A percentile compares a stretch with the other conserved stretches of the same genome.
Conservation (phyloP, 2,888 invertebrate species). For the Dynastes hyllus region DNA sequence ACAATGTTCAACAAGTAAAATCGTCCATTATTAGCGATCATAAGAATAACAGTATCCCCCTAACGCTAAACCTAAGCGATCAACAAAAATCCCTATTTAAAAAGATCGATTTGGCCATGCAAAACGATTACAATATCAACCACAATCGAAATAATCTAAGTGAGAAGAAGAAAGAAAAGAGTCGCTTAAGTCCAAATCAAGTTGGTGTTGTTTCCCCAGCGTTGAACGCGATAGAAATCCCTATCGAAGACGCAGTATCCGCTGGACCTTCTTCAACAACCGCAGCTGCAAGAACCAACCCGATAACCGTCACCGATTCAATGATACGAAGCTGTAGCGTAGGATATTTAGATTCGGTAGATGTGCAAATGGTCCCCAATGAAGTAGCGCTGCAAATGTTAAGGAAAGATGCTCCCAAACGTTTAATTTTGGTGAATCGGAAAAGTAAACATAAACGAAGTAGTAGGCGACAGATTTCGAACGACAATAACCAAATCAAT, state of each 20-base stretch:
- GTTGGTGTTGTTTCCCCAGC: constrained; percentile 51
- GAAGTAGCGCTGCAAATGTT: constrained; percentile 83
- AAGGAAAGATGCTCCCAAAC: constrained; percentile 84
- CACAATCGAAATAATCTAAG: constrained; percentile 55
- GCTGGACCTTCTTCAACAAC: constrained; percentile 54
- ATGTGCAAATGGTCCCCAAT: constrained; percentile 82
- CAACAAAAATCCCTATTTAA: constrained; percentile 74
- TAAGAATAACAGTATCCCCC: constrained; percentile 68
- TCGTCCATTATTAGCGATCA: constrained; percentile 77
- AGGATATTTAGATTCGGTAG: constrained; percentile 89
- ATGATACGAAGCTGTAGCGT: constrained; percentile 92
- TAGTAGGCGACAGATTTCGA: constrained; percentile 53
- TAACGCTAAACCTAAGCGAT: constrained; percentile 76
- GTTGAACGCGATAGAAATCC: constrained; percentile 58
- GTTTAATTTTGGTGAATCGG: constrained; percentile 83
- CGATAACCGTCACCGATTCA: constrained; percentile 74
- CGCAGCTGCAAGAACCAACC: constrained; percentile 42
- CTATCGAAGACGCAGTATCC: constrained; percentile 64
- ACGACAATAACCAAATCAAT: constrained; percentile 60
- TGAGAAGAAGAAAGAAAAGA: constrained; percentile 60
- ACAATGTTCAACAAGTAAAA: constrained; percentile 78
- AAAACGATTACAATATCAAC: constrained; percentile 52
- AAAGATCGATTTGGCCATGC: constrained; percentile 70
- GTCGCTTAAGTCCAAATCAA: constrained; percentile 59
- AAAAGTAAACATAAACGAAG: constrained; percentile 68